A percentile compares a stretch with the other conserved stretches of the same genome.
Conservation (phyloP, 2,797 vertebrate species). For the Gymnothorax reevesii region DNA sequence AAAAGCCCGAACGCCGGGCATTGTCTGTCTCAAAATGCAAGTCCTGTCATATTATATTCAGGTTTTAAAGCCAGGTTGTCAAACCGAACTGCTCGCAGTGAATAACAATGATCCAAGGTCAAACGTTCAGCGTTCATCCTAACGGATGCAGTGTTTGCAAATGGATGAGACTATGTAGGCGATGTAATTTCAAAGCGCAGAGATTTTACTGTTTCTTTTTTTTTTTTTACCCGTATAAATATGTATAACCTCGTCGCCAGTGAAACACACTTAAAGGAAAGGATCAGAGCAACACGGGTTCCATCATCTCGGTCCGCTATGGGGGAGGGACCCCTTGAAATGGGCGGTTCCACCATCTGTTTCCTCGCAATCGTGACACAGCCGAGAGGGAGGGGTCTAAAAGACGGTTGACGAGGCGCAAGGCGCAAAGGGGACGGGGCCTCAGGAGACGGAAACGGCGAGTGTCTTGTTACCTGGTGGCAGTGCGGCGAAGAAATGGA, state of each 20-base stretch:
- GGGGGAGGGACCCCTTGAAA: slow-evolving; percentile 2
- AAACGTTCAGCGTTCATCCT: not conserved
- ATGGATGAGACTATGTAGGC: not conserved
- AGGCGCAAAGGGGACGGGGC: too few relatives aligned
- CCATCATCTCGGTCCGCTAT: not conserved
- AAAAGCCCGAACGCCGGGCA: too few relatives aligned
- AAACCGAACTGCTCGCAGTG: not conserved
- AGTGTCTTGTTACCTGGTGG: slow-evolving; percentile 54
- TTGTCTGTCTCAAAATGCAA: too few relatives aligned
- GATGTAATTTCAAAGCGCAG: not conserved
- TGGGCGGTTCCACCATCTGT: not conserved
- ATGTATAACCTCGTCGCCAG: not conserved
- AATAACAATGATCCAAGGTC: not conserved
- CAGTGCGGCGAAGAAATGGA: slow-evolving; percentile 36
- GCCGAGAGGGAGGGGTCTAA: not conserved
- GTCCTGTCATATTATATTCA: not conserved
- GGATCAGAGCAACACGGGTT: not conserved
- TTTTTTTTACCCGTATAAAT: not conserved
- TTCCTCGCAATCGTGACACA: slow-evolving; percentile 11
- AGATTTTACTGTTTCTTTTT: not conserved
- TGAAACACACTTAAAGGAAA: not conserved
- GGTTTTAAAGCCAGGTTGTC: not conserved
- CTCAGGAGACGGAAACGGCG: not conserved
- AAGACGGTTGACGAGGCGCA: too few relatives aligned
- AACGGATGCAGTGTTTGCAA: not conserved